A percentile compares a stretch with the other conserved stretches of the same genome.
These are phyloP conservation scores for Sinhomidia bicolor DNA, from an alignment of 2,888 invertebrate species.

Conservation along the genomic window DNA sequence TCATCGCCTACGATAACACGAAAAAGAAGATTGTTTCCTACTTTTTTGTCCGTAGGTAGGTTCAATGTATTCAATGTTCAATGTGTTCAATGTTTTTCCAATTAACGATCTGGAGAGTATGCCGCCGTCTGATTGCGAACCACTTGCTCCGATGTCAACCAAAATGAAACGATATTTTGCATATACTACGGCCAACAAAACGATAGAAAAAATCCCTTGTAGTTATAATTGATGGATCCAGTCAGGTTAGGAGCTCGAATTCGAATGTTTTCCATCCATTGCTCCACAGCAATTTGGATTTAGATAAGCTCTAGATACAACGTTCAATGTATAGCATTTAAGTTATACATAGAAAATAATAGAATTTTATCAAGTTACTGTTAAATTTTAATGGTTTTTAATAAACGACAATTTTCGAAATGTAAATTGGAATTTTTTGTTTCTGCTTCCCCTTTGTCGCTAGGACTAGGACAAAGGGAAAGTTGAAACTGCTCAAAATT, in stretches of 20 bases:
- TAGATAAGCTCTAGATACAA: no score
- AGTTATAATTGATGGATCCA: constrained; percentile 70
- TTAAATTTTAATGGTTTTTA: no score
- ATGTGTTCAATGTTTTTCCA: neutral
- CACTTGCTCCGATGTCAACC: constrained; percentile 53
- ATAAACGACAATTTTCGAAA: no score
- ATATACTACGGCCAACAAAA: constrained; percentile 53
- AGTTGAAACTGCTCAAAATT: no score
- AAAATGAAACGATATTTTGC: constrained; percentile 56
- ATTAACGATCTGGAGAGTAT: constrained; percentile 21
- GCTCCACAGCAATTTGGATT: constrained; percentile 65
- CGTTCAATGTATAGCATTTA: no score
- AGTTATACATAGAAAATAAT: no score
- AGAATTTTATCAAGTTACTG: no score
- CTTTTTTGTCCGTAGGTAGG: neutral
- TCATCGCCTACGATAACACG: constrained; percentile 70
- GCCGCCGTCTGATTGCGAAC: constrained; percentile 50
- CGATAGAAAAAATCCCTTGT: constrained; percentile 69
- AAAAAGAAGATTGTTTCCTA: neutral
- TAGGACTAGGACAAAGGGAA: no score
- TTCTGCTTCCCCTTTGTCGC: no score
- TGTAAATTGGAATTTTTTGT: no score
- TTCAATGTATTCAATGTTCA: neutral
- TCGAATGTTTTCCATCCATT: constrained; percentile 60
- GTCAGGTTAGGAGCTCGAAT: constrained; percentile 21